Percentiles rank a stretch among this genome's conserved stretches.
These are phyloP conservation scores for Epinephelus fuscoguttatus DNA, from an alignment of 2,113 vertebrate species.

Conservation along the genomic window DNA sequence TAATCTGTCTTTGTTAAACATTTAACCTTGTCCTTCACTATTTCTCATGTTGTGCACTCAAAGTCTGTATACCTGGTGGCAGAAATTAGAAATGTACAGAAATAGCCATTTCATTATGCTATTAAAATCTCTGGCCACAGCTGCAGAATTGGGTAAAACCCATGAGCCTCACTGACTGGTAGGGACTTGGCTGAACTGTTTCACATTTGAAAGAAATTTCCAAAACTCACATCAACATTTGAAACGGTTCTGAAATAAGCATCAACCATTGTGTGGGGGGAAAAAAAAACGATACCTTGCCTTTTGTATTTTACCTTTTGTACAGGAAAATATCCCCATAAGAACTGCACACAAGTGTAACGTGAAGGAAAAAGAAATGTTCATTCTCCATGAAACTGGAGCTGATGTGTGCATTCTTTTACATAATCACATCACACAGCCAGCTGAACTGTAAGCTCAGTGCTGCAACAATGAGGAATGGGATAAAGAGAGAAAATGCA, in stretches of 20 bases:
- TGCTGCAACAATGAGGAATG: slow-evolving; percentile 34
- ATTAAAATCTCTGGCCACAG: neutral
- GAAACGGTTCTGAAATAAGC: neutral
- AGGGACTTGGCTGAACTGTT: neutral
- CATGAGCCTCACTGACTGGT: neutral
- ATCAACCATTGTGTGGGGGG: neutral
- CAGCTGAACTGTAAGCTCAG: slow-evolving; percentile 24
- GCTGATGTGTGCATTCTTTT: slow-evolving; percentile 18
- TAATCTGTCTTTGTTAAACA: neutral
- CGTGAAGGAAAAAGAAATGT: neutral
- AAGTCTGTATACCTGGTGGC: neutral
- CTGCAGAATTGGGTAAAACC: neutral
- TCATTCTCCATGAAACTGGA: slow-evolving; percentile 5
- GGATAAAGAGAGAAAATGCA: slow-evolving; percentile 7
- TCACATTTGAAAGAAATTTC: neutral
- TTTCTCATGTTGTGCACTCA: neutral
- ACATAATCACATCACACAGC: slow-evolving; percentile 50
- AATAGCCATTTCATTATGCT: neutral
- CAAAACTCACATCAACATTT: neutral
- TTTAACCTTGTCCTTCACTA: neutral
- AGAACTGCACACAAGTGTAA: neutral
- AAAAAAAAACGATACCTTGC: neutral
- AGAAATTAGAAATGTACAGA: neutral
- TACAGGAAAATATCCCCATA: neutral
- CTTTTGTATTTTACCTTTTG: neutral